Conservation (phyloP, 2,113 vertebrate genomes). For the Choloepus hoffmanni region DNA sequence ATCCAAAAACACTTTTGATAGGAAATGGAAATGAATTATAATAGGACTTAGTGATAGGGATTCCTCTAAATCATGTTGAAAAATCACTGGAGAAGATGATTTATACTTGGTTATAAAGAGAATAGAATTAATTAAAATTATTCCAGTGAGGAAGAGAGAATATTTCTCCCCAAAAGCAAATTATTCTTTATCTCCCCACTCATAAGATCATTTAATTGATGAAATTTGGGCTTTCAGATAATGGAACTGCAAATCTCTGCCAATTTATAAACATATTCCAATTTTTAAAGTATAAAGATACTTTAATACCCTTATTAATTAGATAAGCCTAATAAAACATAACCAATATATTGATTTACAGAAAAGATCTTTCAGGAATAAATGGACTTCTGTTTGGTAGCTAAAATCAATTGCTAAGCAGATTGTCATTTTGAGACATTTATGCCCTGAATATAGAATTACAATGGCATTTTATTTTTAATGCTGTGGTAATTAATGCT, state of each 20-base stretch:
- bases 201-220: slow-evolving; percentile 6
- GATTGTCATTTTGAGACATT: slow-evolving; percentile 27
- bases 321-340: slow-evolving; percentile 14
- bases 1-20: background rate
- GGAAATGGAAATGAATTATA: background rate
- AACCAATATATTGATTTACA: slow-evolving; percentile 32
- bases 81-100: background rate
- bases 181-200: slow-evolving; percentile 2
- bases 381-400: background rate
- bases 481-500: slow-evolving; percentile 70
- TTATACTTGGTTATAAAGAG: background rate
- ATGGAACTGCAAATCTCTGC: background rate
- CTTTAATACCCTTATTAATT: slow-evolving; percentile 41
- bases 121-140: slow-evolving; percentile 37
- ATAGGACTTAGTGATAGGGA: background rate
- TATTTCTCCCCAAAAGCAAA: background rate
- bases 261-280: background rate
- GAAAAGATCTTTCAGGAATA: slow-evolving; percentile 48
- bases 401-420: slow-evolving; percentile 44
- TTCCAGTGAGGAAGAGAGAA: background rate
- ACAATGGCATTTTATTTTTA: slow-evolving; percentile 70
- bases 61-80: background rate
- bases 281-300: slow-evolving; percentile 10
- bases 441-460: slow-evolving; percentile 12
- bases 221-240: slow-evolving; percentile 2